Evolutionary conservation across 2,113 vertebrate genomes (phyloP).

Genomic region (Leptodactylus fuscus): DNA sequence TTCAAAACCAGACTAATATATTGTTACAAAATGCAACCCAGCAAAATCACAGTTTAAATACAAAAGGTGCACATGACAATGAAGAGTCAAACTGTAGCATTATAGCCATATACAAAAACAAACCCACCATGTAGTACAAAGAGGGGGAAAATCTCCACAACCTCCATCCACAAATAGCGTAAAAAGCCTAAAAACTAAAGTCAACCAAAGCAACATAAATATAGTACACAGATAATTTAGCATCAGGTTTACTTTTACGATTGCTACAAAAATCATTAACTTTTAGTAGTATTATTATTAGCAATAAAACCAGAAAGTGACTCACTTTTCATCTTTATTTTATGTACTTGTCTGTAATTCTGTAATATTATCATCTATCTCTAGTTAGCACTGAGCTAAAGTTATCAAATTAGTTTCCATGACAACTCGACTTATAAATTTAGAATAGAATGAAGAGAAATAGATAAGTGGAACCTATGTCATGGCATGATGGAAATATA

Average conservation of each 20-base stretch:
- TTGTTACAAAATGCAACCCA: no score
- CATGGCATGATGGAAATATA: background rate
- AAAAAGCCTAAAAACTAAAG: no score
- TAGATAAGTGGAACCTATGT: background rate
- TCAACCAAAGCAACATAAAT: no score
- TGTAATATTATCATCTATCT: constrained; percentile 14
- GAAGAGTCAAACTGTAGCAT: no score
- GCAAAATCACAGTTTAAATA: no score
- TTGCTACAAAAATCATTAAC: background rate
- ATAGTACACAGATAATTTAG: background rate
- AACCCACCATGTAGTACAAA: no score
- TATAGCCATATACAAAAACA: no score
- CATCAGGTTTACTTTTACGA: background rate
- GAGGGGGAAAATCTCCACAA: no score
- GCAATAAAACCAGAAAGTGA: background rate
- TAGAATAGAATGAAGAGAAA: constrained; percentile 3
- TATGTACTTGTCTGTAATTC: background rate
- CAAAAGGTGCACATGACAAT: no score
- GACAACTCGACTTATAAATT: constrained; percentile 27
- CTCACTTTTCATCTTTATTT: constrained; percentile 3
- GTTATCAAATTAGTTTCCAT: constrained; percentile 32
- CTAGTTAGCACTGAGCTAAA: background rate
- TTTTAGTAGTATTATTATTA: constrained; percentile 5
- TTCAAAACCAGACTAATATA: no score
- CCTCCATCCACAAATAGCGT: no score